phyloP scores from a whole-genome alignment of 2,797 vertebrate genomes.

The Gallinago solitaria region DNA sequence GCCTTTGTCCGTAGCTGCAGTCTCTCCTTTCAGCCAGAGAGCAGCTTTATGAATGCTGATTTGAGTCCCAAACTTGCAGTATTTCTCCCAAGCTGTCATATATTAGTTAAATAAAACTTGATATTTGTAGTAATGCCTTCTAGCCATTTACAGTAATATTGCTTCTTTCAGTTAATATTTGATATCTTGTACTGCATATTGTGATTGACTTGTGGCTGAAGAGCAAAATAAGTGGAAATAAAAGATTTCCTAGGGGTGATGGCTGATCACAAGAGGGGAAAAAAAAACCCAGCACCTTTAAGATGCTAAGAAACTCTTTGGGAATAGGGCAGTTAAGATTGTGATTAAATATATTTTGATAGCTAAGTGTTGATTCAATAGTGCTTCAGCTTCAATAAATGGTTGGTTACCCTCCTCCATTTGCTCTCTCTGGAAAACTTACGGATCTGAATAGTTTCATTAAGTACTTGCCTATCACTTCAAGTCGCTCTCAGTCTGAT shows the following conservation, averaged over 20 bases:
- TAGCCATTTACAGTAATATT: slow-evolving; percentile 10
- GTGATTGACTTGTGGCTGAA: slow-evolving; percentile 15
- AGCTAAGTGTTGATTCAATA: not conserved
- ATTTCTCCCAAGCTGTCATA: not conserved
- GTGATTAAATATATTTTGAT: not conserved
- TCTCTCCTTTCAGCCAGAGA: not conserved
- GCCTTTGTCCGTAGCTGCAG: not conserved
- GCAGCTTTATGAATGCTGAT: not conserved
- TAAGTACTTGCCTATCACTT: not conserved
- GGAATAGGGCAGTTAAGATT: not conserved
- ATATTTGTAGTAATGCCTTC: slow-evolving; percentile 11
- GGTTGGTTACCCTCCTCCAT: not conserved
- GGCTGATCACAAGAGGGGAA: not conserved
- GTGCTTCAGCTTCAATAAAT: not conserved
- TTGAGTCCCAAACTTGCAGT: not conserved
- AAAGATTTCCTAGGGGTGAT: not conserved
- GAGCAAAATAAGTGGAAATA: not conserved
- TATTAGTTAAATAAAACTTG: not conserved
- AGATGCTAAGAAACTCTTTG: not conserved
- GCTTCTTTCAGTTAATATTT: slow-evolving; percentile 23
- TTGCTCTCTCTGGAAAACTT: not conserved
- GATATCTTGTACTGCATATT: not conserved
- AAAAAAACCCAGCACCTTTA: not conserved
- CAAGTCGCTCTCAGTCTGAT: not conserved
- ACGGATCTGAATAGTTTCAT: not conserved